phyloP scores from a whole-genome alignment of 2,888 invertebrate genomes.

The Metallyticus violacea region DNA sequence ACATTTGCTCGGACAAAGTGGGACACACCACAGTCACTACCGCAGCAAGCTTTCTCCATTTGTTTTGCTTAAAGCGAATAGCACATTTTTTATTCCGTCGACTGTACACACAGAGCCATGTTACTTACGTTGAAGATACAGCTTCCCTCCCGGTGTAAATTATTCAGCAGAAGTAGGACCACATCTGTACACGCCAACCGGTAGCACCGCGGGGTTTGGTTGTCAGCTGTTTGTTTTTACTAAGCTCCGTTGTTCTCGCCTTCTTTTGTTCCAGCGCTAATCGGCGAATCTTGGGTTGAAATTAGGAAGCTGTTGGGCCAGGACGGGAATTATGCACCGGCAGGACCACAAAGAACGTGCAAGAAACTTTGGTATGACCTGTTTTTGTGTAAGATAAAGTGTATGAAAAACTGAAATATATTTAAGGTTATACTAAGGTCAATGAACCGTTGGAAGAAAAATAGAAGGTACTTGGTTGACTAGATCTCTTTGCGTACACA shows the following conservation, averaged over 20 bases:
- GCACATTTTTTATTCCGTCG: not conserved
- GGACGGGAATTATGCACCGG: not conserved
- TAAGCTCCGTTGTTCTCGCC: not conserved
- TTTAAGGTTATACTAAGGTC: too few species aligned
- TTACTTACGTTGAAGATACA: not conserved
- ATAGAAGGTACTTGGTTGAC: too few species aligned
- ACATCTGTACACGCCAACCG: not conserved
- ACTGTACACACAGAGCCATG: not conserved
- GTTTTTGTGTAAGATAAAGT: too few species aligned
- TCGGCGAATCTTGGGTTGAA: not conserved
- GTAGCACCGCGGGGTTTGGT: not conserved
- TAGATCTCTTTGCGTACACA: too few species aligned
- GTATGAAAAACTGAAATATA: too few species aligned
- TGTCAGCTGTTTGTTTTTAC: not conserved
- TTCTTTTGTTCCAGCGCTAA: too few species aligned
- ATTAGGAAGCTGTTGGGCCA: not conserved
- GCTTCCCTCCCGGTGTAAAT: not conserved
- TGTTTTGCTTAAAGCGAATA: not conserved
- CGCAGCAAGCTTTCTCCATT: not conserved
- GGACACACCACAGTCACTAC: not conserved
- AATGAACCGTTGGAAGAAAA: too few species aligned
- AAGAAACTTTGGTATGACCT: not conserved
- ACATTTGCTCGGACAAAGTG: not conserved
- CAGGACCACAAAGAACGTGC: not conserved
- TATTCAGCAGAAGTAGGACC: not conserved